Conservation (phyloP, 92 coral and sea anemone genomes). For the Porites evermanni region DNA sequence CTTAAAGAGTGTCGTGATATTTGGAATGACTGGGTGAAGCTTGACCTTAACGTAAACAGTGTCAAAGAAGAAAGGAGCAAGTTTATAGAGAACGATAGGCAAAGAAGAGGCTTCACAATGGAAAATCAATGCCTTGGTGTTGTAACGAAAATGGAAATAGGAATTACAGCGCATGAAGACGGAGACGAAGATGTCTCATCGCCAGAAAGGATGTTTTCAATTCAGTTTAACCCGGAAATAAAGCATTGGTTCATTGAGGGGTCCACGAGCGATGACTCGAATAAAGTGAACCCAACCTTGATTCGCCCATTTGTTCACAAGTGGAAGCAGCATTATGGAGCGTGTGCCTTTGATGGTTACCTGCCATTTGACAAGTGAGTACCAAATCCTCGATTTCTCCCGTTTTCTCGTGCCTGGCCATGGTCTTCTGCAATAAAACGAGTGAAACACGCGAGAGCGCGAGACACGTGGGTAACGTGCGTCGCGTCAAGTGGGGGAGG, state of each 20-base stretch:
- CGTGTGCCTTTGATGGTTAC: conserved; percentile 43
- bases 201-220: not conserved
- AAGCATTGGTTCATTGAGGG: conserved; percentile 58
- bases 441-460: too few relatives aligned
- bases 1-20: conserved; percentile 49
- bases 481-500: too few relatives aligned
- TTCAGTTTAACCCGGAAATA: conserved; percentile 39
- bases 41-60: conserved; percentile 42
- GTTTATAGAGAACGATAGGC: not conserved
- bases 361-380: conserved; percentile 24
- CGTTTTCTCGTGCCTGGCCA: too few relatives aligned
- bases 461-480: too few relatives aligned
- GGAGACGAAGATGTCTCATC: not conserved
- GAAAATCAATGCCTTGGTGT: not conserved
- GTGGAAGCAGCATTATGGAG: conserved; percentile 42
- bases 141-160: conserved; percentile 6
- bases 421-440: too few relatives aligned
- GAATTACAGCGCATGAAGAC: not conserved
- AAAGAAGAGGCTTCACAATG: not conserved
- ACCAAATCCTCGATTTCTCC: too few relatives aligned
- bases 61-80: conserved; percentile 49
- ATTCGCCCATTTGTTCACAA: conserved; percentile 53
- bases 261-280: conserved; percentile 45
- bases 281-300: conserved; percentile 54
- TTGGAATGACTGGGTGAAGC: conserved; percentile 64